Percentiles rank a stretch among this genome's conserved stretches.
Conservation (phyloP, 2,797 vertebrate genomes). For the Rhinella marina region DNA sequence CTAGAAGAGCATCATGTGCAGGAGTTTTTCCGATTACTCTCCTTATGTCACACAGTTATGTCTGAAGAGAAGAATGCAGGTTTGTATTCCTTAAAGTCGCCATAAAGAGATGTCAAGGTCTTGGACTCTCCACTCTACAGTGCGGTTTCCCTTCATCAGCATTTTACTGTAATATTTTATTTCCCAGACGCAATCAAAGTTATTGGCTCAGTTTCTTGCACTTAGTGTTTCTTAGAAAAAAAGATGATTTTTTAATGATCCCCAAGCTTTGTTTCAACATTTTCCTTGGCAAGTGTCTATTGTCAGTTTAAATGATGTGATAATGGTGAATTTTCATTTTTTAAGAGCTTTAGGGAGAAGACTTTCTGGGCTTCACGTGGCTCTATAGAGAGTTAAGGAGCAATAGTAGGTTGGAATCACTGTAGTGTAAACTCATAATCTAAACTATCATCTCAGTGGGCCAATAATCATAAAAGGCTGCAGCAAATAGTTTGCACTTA, state of each 20-base stretch:
- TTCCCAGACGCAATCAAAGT: not conserved
- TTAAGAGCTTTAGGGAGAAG: not conserved
- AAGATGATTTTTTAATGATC: not conserved
- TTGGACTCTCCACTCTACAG: not conserved
- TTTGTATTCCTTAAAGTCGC: slow-evolving; percentile 61
- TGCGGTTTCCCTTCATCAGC: not conserved
- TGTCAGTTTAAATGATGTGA: slow-evolving; percentile 4
- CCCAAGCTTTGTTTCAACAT: slow-evolving; percentile 5
- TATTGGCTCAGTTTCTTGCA: not conserved
- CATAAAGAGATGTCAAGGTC: slow-evolving; percentile 3
- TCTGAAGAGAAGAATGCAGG: slow-evolving; percentile 77
- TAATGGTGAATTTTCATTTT: not conserved
- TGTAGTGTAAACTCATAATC: not conserved
- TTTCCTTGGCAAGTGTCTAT: slow-evolving; percentile 23
- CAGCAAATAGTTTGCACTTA: too few relatives aligned
- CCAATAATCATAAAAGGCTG: too few relatives aligned
- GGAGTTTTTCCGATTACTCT: slow-evolving; percentile 78
- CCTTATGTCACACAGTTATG: slow-evolving; percentile 82
- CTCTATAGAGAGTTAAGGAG: not conserved
- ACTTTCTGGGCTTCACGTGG: not conserved
- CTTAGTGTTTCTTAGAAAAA: not conserved
- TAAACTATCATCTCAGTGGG: too few relatives aligned
- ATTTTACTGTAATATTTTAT: not conserved
- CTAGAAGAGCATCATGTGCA: slow-evolving; percentile 72
- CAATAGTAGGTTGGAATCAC: not conserved